Evolutionary conservation across 1,140 invertebrate species (phyloP), one percentile per base, ranked within the genome.

Genomic region (Zaprionus capensis): DNA sequence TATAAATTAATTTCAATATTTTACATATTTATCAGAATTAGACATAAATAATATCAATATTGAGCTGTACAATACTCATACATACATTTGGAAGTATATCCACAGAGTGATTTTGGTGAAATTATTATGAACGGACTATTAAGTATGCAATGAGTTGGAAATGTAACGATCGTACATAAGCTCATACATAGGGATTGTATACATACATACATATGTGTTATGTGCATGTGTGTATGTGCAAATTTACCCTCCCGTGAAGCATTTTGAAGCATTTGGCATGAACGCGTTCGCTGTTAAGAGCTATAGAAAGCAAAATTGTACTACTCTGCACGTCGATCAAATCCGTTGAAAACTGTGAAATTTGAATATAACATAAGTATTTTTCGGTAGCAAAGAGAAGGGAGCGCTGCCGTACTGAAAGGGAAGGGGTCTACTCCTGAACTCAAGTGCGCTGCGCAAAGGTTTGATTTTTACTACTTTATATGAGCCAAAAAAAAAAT

Each of bases 201-300:
- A 15, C 11, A 14, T 12, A 22, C 20, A 26, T 26, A 26, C 4
- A 5, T 24, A 24, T 24, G 2, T 22, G 22, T 2, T 22, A 17
- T 22, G 46, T 22, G 46, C 12, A 17, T 49, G 20, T 14, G 20
- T 2, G 7, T 49, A 49, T 51, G 46, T 24, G 46, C 46, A 51
- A 24, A 51, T 20, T 12, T 51, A 51, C 46, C 46, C 46, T 46
- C 46, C 17, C 22, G 46, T 51, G 20, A 51, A 34, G 31, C 31
- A 14, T 51, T 51, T 51, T 51, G 17, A 51, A 51, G 46, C 22
- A 51, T 51, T 51, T 51, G 46, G 46, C 46, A 51, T 51, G 46
- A 51, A 51, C 46, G 46, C 46, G 46, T 51, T 12, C 20, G 20
- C 4, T 12, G 46, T 51, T 20, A 51, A 51, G 46, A 51, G 46